phyloP scores from a whole-genome alignment of 2,888 invertebrate genomes.

The Netelia fuscicornis region DNA sequence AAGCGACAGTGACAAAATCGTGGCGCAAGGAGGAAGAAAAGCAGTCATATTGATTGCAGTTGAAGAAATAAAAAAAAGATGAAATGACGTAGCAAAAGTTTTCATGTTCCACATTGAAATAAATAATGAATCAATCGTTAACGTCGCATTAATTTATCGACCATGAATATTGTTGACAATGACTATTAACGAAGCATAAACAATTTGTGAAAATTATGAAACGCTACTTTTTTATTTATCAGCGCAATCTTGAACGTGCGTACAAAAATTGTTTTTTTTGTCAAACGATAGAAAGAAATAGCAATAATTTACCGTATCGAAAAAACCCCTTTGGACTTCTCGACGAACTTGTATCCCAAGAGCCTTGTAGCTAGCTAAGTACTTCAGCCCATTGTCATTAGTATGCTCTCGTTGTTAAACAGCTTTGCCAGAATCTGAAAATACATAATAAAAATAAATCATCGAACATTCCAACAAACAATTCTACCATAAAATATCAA shows the following conservation, averaged over 20 bases:
- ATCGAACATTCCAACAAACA: not conserved
- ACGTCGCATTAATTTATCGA: not conserved
- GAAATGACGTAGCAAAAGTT: too few species aligned
- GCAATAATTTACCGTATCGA: conserved; percentile 36
- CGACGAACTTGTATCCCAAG: conserved; percentile 66
- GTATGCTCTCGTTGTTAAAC: conserved; percentile 70
- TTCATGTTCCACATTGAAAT: too few species aligned
- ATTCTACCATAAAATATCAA: not conserved
- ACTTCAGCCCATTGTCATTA: conserved; percentile 82
- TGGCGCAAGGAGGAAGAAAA: too few species aligned
- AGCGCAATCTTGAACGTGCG: not conserved
- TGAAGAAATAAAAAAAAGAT: too few species aligned
- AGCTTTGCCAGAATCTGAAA: conserved; percentile 72
- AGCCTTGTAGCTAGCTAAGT: conserved; percentile 65
- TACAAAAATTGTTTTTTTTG: not conserved
- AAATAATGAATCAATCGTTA: not conserved
- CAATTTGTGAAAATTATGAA: too few species aligned
- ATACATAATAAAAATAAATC: not conserved
- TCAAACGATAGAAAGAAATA: not conserved
- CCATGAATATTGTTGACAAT: not conserved
- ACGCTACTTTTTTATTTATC: not conserved
- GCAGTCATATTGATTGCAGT: too few species aligned
- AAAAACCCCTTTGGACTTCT: conserved; percentile 53
- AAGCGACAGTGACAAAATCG: conserved; percentile 6
- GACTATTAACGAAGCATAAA: not conserved